A percentile compares a stretch with the other conserved stretches of the same genome.
Evolutionary conservation across 1,140 invertebrate genomes (phyloP).

Genomic region (Drosophila mayri): DNA sequence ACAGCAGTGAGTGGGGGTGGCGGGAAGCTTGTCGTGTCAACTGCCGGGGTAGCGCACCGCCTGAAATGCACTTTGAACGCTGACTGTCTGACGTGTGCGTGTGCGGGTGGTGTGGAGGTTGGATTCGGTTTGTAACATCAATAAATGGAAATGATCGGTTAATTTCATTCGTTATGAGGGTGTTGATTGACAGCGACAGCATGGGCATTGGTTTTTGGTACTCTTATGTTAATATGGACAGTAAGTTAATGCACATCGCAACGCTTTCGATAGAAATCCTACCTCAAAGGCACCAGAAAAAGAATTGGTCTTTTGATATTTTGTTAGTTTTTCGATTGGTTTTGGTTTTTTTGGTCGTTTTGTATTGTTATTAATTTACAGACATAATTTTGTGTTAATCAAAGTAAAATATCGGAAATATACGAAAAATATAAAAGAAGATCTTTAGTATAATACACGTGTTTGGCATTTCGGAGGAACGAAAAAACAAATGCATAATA

Average conservation of each 20-base stretch:
- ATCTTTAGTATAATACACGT: constrained; percentile 58
- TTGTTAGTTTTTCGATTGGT: constrained; percentile 50
- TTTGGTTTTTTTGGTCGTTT: constrained; percentile 27
- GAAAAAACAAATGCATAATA: constrained; percentile 28
- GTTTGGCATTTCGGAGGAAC: constrained; percentile 28
- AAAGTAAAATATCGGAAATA: constrained; percentile 64
- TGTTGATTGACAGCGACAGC: constrained; percentile 38
- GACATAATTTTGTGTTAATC: constrained; percentile 46
- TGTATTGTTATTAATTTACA: constrained; percentile 55
- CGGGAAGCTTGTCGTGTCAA: not conserved
- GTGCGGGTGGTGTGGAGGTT: not conserved
- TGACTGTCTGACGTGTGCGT: constrained; percentile 7
- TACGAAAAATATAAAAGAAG: constrained; percentile 56
- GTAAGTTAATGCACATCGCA: constrained; percentile 52
- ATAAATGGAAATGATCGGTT: constrained; percentile 33
- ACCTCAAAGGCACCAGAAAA: constrained; percentile 85
- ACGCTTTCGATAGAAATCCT: constrained; percentile 68
- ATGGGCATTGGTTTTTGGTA: constrained; percentile 27
- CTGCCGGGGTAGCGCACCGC: constrained; percentile 2
- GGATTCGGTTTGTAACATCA: constrained; percentile 12
- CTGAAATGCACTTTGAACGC: constrained; percentile 37
- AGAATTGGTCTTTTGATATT: constrained; percentile 81
- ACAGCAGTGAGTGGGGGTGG: constrained; percentile 1
- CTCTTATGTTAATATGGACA: constrained; percentile 35
- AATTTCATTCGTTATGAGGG: constrained; percentile 37